phyloP scores from a whole-genome alignment of 1,140 invertebrate species.

The Drosophila erecta region DNA sequence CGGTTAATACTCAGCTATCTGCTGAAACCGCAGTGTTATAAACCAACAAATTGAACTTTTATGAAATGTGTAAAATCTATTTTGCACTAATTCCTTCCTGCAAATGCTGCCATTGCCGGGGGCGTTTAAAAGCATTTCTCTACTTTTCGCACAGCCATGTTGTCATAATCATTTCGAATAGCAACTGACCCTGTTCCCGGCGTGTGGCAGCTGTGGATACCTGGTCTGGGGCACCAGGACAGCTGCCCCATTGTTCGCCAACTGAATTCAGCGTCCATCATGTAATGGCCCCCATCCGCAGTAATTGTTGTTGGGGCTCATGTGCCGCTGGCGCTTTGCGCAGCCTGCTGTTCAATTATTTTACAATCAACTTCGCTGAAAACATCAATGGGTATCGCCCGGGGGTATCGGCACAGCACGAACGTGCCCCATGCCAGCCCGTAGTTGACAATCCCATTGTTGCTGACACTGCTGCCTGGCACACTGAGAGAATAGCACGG shows the following conservation, averaged over 20 bases:
- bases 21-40: too few relatives aligned
- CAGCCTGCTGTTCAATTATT: slow-evolving; percentile 52
- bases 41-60: too few relatives aligned
- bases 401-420: slow-evolving; percentile 24
- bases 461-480: not conserved
- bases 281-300: not conserved
- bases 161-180: too few relatives aligned
- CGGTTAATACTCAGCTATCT: too few relatives aligned
- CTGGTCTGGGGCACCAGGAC: not conserved
- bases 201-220: not conserved
- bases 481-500: not conserved
- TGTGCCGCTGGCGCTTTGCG: slow-evolving; percentile 13
- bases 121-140: too few relatives aligned
- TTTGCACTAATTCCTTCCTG: too few relatives aligned
- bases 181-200: not conserved
- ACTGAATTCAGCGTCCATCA: not conserved
- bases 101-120: too few relatives aligned
- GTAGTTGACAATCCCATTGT: slow-evolving; percentile 27
- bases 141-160: not conserved
- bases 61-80: too few relatives aligned
- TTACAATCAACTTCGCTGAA: slow-evolving; percentile 52
- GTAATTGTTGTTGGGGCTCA: not conserved
- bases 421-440: not conserved
- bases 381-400: slow-evolving; percentile 51
- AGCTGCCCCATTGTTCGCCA: not conserved